Percentiles rank a stretch among this genome's conserved stretches.
Conservation (phyloP, 2,113 vertebrate genomes). For the Columba janthina region DNA sequence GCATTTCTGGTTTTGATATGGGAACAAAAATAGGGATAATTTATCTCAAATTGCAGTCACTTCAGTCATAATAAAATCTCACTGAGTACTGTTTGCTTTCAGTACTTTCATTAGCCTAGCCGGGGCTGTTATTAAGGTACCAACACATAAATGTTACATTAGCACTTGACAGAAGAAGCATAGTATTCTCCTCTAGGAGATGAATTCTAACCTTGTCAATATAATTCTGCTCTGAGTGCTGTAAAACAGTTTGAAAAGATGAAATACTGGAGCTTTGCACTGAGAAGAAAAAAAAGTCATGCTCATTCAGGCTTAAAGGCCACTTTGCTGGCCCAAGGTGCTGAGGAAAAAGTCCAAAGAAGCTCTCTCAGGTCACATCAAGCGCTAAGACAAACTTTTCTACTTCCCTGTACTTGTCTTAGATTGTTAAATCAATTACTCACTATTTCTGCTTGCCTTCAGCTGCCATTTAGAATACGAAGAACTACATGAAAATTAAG, state of each 20-base stretch:
- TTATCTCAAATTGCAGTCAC: conserved; percentile 80
- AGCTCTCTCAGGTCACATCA: conserved; percentile 81
- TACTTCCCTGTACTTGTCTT: conserved; percentile 77
- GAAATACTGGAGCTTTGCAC: conserved; percentile 75
- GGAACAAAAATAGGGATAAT: conserved; percentile 82
- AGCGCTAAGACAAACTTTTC: conserved; percentile 75
- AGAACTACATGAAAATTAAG: conserved; percentile 66
- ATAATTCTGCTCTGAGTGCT: conserved; percentile 82
- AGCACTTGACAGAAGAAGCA: conserved; percentile 86
- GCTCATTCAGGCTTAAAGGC: conserved; percentile 91
- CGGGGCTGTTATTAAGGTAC: conserved; percentile 80
- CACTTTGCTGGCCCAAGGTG: conserved; percentile 84
- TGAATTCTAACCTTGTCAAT: conserved; percentile 90
- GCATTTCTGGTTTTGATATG: conserved; percentile 78
- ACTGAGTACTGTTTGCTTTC: conserved; percentile 82
- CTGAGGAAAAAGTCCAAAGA: conserved; percentile 70
- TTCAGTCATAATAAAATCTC: conserved; percentile 84
- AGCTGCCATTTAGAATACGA: conserved; percentile 68
- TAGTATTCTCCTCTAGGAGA: conserved; percentile 84
- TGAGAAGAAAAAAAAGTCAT: conserved; percentile 61
- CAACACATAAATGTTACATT: conserved; percentile 92
- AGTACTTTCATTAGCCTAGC: conserved; percentile 82
- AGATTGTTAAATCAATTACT: conserved; percentile 81
- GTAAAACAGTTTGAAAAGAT: conserved; percentile 81
- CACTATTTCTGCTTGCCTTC: conserved; percentile 68